Conservation (phyloP, 1,140 invertebrate genomes). For the Leptinotarsa texana region DNA sequence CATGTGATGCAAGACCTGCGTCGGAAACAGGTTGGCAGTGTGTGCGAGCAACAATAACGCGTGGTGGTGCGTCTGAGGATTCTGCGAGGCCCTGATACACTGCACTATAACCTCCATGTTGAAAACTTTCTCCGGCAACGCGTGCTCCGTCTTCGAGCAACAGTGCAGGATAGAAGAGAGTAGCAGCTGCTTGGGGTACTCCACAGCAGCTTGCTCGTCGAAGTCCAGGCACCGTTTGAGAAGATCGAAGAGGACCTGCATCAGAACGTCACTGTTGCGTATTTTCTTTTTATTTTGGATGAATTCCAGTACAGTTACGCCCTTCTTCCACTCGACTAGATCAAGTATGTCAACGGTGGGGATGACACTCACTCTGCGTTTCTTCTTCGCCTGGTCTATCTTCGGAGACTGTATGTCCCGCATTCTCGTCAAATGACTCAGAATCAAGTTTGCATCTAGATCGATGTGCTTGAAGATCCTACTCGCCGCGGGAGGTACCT, state of each 20-base stretch:
- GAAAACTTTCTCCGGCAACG: slow-evolving; percentile 64
- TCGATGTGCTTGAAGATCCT: slow-evolving; percentile 72
- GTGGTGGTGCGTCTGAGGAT: slow-evolving; percentile 93
- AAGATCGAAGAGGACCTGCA: slow-evolving; percentile 79
- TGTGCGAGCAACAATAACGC: slow-evolving; percentile 81
- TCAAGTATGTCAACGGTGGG: slow-evolving; percentile 64
- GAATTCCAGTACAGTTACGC: slow-evolving; percentile 79
- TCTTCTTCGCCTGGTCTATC: slow-evolving; percentile 45
- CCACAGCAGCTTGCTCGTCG: slow-evolving; percentile 80
- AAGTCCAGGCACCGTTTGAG: slow-evolving; percentile 77
- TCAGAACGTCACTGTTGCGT: slow-evolving; percentile 65
- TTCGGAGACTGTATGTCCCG: slow-evolving; percentile 51
- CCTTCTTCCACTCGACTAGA: slow-evolving; percentile 73
- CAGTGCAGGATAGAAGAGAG: slow-evolving; percentile 77
- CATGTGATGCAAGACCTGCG: slow-evolving; percentile 85
- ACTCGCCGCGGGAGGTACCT: slow-evolving; percentile 63
- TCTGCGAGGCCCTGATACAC: slow-evolving; percentile 85
- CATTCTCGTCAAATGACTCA: slow-evolving; percentile 66
- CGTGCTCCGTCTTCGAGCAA: slow-evolving; percentile 60
- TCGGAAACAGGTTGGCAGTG: slow-evolving; percentile 74
- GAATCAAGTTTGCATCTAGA: slow-evolving; percentile 67
- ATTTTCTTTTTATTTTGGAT: slow-evolving; percentile 83
- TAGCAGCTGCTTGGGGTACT: slow-evolving; percentile 88
- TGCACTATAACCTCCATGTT: slow-evolving; percentile 84
- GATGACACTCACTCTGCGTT: slow-evolving; percentile 56